phyloP scores from a whole-genome alignment of 1,140 invertebrate genomes.

The Tyrophagus putrescentiae region DNA sequence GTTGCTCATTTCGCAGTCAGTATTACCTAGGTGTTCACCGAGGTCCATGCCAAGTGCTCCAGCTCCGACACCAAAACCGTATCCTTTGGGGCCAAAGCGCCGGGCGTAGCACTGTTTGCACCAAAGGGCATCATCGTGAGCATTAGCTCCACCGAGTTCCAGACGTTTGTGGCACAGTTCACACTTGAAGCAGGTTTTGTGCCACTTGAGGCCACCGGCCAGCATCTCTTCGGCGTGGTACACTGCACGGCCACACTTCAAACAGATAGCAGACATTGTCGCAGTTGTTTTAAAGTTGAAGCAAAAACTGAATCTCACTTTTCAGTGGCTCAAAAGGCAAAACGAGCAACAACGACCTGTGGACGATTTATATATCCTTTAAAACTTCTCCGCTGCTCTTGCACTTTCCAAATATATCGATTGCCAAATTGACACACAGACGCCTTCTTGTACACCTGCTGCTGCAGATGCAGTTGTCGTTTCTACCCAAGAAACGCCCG shows the following conservation, averaged over 20 bases:
- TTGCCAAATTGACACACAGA: no score
- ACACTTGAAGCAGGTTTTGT: slow-evolving; percentile 98
- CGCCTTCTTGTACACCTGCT: no score
- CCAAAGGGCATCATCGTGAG: slow-evolving; percentile 86
- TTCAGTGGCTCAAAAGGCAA: no score
- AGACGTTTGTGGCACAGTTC: slow-evolving; percentile 89
- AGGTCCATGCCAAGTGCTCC: slow-evolving; percentile 91
- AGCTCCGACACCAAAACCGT: slow-evolving; percentile 94
- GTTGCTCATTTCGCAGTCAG: slow-evolving; percentile 48
- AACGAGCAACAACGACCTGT: no score
- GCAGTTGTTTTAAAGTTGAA: no score
- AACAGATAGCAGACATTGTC: no score
- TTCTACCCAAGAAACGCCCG: no score
- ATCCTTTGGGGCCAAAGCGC: slow-evolving; percentile 95
- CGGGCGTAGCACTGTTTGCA: slow-evolving; percentile 94
- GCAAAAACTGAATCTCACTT: no score
- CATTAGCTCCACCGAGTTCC: slow-evolving; percentile 89
- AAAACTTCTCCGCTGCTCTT: no score
- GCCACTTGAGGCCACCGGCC: slow-evolving; percentile 92
- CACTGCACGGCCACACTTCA: slow-evolving; percentile 92
- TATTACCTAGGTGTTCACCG: slow-evolving; percentile 56
- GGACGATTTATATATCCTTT: no score
- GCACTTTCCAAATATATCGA: no score
- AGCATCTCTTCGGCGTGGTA: slow-evolving; percentile 95
- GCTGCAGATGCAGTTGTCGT: no score